These are phyloP conservation scores for Hippopotamyrus pictus DNA, from an alignment of 2,797 vertebrate species.

Conservation along the genomic window DNA sequence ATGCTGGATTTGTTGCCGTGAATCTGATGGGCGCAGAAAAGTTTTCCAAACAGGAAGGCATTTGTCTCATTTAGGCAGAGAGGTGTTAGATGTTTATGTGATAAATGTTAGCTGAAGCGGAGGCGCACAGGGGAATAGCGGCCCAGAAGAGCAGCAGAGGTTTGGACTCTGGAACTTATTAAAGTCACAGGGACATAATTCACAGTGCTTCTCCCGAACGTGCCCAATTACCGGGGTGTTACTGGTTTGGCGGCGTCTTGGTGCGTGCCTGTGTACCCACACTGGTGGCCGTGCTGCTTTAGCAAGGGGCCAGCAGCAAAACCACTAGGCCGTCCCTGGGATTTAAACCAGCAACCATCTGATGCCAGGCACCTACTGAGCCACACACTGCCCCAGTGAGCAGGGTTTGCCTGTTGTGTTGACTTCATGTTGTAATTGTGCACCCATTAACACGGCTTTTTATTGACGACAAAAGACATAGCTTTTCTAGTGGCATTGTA, in stretches of 20 bases:
- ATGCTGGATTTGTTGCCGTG: slow-evolving; percentile 71
- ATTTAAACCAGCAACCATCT: neutral
- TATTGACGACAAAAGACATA: neutral
- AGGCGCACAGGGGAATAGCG: slow-evolving; percentile 66
- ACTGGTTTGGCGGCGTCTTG: slow-evolving; percentile 41
- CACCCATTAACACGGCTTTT: slow-evolving; percentile 48
- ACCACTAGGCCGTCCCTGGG: neutral
- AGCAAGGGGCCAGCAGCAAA: neutral
- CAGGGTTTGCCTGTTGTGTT: neutral
- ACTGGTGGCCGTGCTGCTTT: slow-evolving; percentile 29
- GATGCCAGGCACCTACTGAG: neutral
- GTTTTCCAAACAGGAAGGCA: slow-evolving; percentile 65
- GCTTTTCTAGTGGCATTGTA: neutral
- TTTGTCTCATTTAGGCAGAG: slow-evolving; percentile 76
- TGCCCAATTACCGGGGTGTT: slow-evolving; percentile 66
- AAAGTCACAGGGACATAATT: slow-evolving; percentile 67
- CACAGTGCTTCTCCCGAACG: slow-evolving; percentile 57
- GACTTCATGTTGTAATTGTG: neutral
- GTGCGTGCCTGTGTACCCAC: slow-evolving; percentile 36
- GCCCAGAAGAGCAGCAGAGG: slow-evolving; percentile 41
- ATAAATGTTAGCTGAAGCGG: slow-evolving; percentile 72
- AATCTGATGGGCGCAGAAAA: slow-evolving; percentile 62
- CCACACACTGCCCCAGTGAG: neutral
- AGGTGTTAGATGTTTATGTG: slow-evolving; percentile 68
- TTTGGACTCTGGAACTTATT: slow-evolving; percentile 70